Conservation (phyloP, 2,113 vertebrate species). For the Acrocephalus kingi region DNA sequence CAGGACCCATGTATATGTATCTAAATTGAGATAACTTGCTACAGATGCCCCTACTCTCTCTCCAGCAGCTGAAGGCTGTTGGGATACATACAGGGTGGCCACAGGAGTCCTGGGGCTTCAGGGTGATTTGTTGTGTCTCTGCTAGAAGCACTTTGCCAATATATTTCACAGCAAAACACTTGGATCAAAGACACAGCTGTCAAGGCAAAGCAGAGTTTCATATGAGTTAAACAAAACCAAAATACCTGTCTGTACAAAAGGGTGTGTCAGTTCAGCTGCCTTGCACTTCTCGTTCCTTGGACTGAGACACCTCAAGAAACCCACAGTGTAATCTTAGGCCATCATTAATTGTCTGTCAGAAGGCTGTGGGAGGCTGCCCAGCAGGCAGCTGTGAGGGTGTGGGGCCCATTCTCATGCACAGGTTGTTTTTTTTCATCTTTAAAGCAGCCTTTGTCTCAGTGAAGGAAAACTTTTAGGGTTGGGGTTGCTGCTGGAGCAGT, state of each 20-base stretch:
- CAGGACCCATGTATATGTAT: fast-evolving
- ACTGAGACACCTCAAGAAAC: not conserved
- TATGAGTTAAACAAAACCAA: not conserved
- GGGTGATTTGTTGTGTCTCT: not conserved
- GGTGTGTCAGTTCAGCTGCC: not conserved
- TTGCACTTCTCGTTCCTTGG: not conserved
- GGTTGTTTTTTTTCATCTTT: not conserved
- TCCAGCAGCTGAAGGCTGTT: not conserved
- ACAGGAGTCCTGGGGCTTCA: not conserved
- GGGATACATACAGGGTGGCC: not conserved
- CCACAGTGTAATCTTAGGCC: not conserved
- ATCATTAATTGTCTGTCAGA: not conserved
- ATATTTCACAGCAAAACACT: not conserved
- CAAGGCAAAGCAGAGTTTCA: not conserved
- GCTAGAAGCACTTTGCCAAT: not conserved
- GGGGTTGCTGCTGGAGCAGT: not conserved
- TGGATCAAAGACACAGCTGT: not conserved
- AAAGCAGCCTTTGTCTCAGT: not conserved
- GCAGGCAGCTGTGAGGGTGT: not conserved
- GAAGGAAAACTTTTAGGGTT: not conserved
- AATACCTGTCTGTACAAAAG: not conserved
- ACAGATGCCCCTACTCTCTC: not conserved
- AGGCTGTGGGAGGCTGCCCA: not conserved
- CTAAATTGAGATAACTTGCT: not conserved
- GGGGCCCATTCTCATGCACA: not conserved